Evolutionary conservation across 2,888 invertebrate species (phyloP).

Genomic region (Marronus borbonicus): DNA sequence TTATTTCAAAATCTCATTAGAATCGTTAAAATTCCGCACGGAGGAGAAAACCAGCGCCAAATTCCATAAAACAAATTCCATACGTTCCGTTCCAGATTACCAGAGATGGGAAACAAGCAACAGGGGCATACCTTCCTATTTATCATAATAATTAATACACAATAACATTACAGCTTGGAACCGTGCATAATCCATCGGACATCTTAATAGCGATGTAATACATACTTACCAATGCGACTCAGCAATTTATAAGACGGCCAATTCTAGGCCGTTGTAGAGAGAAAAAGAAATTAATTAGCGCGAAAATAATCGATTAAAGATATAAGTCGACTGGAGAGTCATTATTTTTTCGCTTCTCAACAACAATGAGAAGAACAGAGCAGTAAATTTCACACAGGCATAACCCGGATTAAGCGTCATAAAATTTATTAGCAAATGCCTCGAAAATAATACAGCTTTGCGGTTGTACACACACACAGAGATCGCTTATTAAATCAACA

Average conservation of each 20-base stretch:
- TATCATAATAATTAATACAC: slow-evolving; percentile 7
- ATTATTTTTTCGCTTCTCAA: slow-evolving; percentile 21
- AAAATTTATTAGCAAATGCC: not conserved
- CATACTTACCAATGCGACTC: not conserved
- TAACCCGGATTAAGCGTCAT: slow-evolving; percentile 11
- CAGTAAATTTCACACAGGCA: slow-evolving; percentile 25
- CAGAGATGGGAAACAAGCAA: not conserved
- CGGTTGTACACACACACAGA: no score
- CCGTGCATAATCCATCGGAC: not conserved
- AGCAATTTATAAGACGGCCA: not conserved
- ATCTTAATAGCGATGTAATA: not conserved
- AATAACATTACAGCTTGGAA: slow-evolving; percentile 14
- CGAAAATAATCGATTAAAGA: slow-evolving; percentile 27
- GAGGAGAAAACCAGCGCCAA: slow-evolving; percentile 11
- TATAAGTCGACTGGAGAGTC: slow-evolving; percentile 7
- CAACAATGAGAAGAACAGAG: slow-evolving; percentile 11
- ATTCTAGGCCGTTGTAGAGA: not conserved
- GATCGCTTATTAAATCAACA: no score
- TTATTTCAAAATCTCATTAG: no score
- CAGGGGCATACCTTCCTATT: not conserved
- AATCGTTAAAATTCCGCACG: not conserved
- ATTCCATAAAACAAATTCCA: not conserved
- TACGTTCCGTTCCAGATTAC: slow-evolving; percentile 1
- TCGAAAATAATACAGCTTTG: slow-evolving; percentile 15
- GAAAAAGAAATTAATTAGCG: slow-evolving; percentile 20